Percentiles rank a stretch among this genome's conserved stretches.
Conservation (phyloP, 2,113 vertebrate species). For the Miniopterus natalensis region DNA sequence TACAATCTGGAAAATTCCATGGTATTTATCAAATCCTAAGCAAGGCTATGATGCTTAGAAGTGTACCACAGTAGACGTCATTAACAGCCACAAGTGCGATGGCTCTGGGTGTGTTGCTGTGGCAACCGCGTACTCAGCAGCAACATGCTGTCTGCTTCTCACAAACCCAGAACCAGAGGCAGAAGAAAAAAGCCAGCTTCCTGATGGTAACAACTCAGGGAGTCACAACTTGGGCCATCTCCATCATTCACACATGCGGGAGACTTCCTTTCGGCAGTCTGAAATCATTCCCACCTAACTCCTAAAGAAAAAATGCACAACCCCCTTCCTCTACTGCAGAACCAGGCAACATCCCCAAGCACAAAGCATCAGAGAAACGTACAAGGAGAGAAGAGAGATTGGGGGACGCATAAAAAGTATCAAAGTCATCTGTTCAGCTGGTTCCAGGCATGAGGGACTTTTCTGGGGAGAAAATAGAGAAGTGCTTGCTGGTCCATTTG, state of each 20-base stretch:
- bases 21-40: constrained; percentile 76
- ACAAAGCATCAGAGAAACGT: not conserved
- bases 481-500: not conserved
- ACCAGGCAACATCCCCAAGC: not conserved
- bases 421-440: not conserved
- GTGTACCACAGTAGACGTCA: constrained; percentile 78
- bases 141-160: constrained; percentile 66
- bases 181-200: constrained; percentile 67
- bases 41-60: constrained; percentile 70
- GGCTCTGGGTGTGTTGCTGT: constrained; percentile 73
- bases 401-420: not conserved
- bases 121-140: constrained; percentile 72
- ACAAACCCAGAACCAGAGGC: constrained; percentile 68
- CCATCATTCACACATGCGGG: not conserved
- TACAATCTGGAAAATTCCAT: constrained; percentile 79
- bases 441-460: not conserved
- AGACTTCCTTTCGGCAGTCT: constrained; percentile 45
- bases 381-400: not conserved
- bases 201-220: constrained; percentile 63
- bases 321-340: not conserved
- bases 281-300: constrained; percentile 34
- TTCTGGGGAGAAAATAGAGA: constrained; percentile 22
- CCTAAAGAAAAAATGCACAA: not conserved
- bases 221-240: not conserved
- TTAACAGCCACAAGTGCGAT: constrained; percentile 69